Evolutionary conservation across 2,888 invertebrate genomes (phyloP).

Genomic region (Synanthedon andrenaeformis): DNA sequence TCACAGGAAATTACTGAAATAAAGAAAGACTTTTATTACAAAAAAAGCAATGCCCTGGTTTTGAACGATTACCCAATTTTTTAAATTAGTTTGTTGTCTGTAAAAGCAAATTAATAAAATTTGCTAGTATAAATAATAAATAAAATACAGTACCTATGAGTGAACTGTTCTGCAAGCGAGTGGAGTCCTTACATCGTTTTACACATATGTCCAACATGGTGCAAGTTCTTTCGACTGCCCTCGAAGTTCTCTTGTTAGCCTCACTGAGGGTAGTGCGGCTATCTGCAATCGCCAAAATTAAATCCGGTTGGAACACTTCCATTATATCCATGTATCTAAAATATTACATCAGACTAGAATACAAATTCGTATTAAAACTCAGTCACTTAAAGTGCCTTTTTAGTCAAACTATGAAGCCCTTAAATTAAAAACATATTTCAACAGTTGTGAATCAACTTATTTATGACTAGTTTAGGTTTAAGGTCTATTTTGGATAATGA

Average conservation of each 20-base stretch:
- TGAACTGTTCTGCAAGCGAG: slow-evolving; percentile 36
- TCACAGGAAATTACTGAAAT: no score
- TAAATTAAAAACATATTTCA: not conserved
- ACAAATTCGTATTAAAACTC: not conserved
- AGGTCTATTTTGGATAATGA: no score
- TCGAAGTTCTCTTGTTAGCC: slow-evolving; percentile 76
- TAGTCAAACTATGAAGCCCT: not conserved
- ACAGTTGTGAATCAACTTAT: not conserved
- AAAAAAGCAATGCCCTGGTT: no score
- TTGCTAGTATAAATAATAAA: no score
- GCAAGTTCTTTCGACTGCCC: slow-evolving; percentile 78
- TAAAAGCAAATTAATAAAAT: no score
- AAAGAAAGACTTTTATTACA: no score
- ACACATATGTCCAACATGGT: slow-evolving; percentile 78
- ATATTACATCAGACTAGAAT: slow-evolving; percentile 8
- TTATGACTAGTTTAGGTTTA: no score
- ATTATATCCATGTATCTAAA: slow-evolving; percentile 82
- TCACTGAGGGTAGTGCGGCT: slow-evolving; percentile 77
- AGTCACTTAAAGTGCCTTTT: not conserved
- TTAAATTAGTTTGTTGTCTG: no score
- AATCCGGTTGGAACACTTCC: slow-evolving; percentile 82
- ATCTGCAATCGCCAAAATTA: slow-evolving; percentile 86
- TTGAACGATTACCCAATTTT: no score
- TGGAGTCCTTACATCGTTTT: slow-evolving; percentile 71
- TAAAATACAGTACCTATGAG: slow-evolving; percentile 44